Conservation (phyloP, 1,140 invertebrate genomes). For the Eriosoma lanigerum region DNA sequence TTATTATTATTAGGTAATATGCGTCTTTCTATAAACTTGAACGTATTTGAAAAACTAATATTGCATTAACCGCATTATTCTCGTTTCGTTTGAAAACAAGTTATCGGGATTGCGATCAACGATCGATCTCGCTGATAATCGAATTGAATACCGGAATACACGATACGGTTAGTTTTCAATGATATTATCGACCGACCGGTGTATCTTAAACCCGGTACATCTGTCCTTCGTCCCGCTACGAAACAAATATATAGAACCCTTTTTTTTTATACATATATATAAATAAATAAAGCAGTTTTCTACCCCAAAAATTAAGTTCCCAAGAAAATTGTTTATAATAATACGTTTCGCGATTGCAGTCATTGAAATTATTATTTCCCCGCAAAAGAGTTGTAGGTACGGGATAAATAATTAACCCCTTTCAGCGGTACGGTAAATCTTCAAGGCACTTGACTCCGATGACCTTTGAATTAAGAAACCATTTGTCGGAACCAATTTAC, state of each 20-base stretch:
- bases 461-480: constrained; percentile 30
- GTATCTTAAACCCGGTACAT: constrained; percentile 4
- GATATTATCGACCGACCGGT: constrained; percentile 13
- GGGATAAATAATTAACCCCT: neutral
- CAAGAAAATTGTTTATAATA: constrained; percentile 13
- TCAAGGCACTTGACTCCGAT: constrained; percentile 27
- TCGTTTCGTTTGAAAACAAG: neutral
- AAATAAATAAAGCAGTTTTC: constrained; percentile 30
- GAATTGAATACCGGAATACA: neutral
- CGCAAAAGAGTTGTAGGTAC: constrained; percentile 28
- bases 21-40: no score
- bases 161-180: neutral
- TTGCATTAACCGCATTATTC: constrained; percentile 1
- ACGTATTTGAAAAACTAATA: neutral
- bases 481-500: constrained; percentile 17
- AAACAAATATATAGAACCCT: neutral
- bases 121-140: neutral
- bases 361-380: neutral
- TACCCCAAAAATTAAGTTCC: constrained; percentile 32
- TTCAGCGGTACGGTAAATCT: neutral
- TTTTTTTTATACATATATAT: no score
- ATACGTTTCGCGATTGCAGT: neutral
- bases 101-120: constrained; percentile 1
- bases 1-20: no score
- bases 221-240: constrained; percentile 6